A percentile compares a stretch with the other conserved stretches of the same genome.
phyloP scores from a whole-genome alignment of 2,113 vertebrate genomes.

The Coracopsis vasa region DNA sequence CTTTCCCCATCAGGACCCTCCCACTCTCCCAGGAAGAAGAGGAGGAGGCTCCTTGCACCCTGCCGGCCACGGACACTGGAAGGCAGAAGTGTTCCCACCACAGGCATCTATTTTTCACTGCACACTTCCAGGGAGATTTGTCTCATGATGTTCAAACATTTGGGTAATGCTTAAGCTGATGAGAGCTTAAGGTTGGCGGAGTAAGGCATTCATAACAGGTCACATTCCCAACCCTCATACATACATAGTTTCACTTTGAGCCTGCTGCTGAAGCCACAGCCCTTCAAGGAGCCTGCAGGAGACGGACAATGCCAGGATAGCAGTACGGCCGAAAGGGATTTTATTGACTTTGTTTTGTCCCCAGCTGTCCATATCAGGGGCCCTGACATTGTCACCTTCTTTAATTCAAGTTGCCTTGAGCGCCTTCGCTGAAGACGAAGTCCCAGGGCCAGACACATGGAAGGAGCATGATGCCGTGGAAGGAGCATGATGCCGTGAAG shows the following conservation, averaged over 20 bases:
- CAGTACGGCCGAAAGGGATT: background rate
- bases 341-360: background rate
- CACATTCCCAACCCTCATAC: background rate
- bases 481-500: background rate
- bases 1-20: background rate
- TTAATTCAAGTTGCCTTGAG: background rate
- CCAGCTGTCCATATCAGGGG: background rate
- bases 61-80: background rate
- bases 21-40: background rate
- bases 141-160: background rate
- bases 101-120: background rate
- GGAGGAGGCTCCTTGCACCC: background rate
- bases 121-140: background rate
- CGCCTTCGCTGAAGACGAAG: rapidly evolving
- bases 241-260: background rate
- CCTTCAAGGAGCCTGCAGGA: background rate
- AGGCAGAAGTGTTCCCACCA: background rate
- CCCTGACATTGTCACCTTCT: background rate
- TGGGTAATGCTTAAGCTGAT: background rate
- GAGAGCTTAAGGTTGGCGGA: background rate
- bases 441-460: background rate
- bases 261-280: background rate
- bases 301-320: background rate
- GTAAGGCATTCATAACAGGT: background rate
- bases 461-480: background rate